Evolutionary conservation across 2,113 vertebrate species (phyloP), one percentile per base, ranked within the genome.

Genomic region (Galbula dea): DNA sequence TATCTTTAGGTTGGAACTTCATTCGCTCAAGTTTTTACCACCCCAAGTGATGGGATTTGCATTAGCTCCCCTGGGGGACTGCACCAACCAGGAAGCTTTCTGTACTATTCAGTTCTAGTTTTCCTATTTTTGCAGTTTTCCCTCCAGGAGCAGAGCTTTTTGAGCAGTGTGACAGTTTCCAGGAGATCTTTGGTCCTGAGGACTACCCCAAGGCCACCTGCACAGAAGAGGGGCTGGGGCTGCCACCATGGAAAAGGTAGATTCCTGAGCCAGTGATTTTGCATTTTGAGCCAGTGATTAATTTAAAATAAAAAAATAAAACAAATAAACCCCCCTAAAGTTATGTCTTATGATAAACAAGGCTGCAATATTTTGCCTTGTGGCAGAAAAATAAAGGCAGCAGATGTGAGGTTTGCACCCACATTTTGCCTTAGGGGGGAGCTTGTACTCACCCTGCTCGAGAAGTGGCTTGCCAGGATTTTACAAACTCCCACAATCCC

Each of bases 121-220:
- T 79, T 84, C n/a, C 83, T 72, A 10, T 79, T 87, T 82, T 81
- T 90, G 62, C n/a, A 37, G 54, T 78, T 72, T 73, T 79, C 74
- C 81, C 74, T 83, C 18, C 66, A 94, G 84, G 81, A 94, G 30
- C 69, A n/a, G 51, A 86, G 84, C 22, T 96, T 67, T 94, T 49
- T 55, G 66, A 90, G 77, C 36, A 82, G 86, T 0, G 1, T 82
- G 88, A 90, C 80, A 88, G 83, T 72, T 89, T 3, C 0, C 45
- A 67, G 62, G 57, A 90, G 80, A 73, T 88, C 86, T 90, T 32
- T 68, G 48, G 86, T 83, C 88, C 90, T 49, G 72, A 94, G 92
- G 88, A 82, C 62, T 88, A 32, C 76, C 85, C 92, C 89, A 90
- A 81, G 76, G 86, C 91, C 86, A 73, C 68, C 61, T 24, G 48